Percentiles rank a stretch among this genome's conserved stretches.
Conservation (phyloP, 2,113 vertebrate species). For the Verasper variegatus region DNA sequence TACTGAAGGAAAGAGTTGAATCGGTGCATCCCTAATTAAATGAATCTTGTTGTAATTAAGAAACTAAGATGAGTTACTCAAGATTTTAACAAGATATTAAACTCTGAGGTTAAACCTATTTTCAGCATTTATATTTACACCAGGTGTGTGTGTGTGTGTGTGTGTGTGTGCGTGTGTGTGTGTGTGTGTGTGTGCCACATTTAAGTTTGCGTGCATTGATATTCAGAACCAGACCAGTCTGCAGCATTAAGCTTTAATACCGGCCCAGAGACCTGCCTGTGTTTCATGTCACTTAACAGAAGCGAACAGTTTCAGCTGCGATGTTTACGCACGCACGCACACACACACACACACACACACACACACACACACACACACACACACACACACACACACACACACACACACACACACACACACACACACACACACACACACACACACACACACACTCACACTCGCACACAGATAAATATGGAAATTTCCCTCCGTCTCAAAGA, state of each 20-base stretch:
- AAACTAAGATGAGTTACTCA: too few species aligned
- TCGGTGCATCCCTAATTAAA: too few species aligned
- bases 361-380: constrained; percentile 15
- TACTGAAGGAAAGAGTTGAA: too few species aligned
- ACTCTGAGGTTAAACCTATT: too few species aligned
- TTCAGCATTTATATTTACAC: too few species aligned
- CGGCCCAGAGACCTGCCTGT: constrained; percentile 53
- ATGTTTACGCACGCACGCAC: constrained; percentile 35
- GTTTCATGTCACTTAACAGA: constrained; percentile 54
- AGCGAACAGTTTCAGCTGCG: constrained; percentile 35
- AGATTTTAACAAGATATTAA: too few species aligned
- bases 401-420: too few species aligned
- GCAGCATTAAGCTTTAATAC: constrained; percentile 63
- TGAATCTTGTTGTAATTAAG: too few species aligned
- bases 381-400: constrained; percentile 1
- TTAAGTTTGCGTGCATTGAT: constrained; percentile 39
- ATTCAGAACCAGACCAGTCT: constrained; percentile 52
- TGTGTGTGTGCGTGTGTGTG: not conserved
- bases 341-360: too few species aligned
- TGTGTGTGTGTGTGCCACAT: not conserved
- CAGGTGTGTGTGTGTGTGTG: not conserved
- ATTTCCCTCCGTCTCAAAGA: constrained; percentile 48
- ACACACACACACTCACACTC: not conserved
- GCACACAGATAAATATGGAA: constrained; percentile 56
- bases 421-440: constrained; percentile 14